These are phyloP conservation scores for Clarias platycephalus DNA, from an alignment of 2,797 vertebrate species.

Conservation along the genomic window DNA sequence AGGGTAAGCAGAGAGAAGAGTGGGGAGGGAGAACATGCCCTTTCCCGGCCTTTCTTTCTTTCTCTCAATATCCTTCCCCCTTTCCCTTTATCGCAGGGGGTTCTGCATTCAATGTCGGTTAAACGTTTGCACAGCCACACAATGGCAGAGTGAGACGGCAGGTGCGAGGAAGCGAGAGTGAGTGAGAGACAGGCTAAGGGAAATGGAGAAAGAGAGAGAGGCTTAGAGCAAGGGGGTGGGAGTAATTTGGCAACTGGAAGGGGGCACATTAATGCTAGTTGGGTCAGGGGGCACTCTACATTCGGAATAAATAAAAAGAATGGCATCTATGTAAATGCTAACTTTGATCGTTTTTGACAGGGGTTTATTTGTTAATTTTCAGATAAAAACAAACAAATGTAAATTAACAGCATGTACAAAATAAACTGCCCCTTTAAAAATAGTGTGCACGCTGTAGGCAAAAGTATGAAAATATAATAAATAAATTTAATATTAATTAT, in stretches of 20 bases:
- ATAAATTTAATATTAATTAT: not conserved
- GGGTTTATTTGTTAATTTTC: not conserved
- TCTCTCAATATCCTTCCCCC: conserved; percentile 72
- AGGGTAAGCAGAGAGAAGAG: conserved; percentile 71
- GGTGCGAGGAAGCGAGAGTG: conserved; percentile 68
- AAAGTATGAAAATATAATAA: not conserved
- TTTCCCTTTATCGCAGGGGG: conserved; percentile 75
- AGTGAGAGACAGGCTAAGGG: conserved; percentile 49
- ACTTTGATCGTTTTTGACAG: conserved; percentile 1
- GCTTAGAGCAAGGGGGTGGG: conserved; percentile 22
- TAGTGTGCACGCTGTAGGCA: not conserved
- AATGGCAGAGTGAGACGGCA: conserved; percentile 75
- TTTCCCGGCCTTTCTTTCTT: conserved; percentile 71
- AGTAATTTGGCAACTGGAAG: conserved; percentile 30
- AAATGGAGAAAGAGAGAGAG: conserved; percentile 43
- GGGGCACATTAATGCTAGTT: conserved; percentile 24
- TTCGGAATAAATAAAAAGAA: not conserved
- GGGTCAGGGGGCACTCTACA: conserved; percentile 16
- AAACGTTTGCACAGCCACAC: conserved; percentile 96
- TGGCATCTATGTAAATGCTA: not conserved
- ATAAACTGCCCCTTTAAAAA: not conserved
- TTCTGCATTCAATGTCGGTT: conserved; percentile 85
- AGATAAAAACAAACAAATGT: conserved; percentile 5
- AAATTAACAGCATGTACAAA: not conserved
- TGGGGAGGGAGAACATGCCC: conserved; percentile 73